Evolutionary conservation across 2,113 vertebrate genomes (phyloP).

Genomic region (Kryptolebias marmoratus): DNA sequence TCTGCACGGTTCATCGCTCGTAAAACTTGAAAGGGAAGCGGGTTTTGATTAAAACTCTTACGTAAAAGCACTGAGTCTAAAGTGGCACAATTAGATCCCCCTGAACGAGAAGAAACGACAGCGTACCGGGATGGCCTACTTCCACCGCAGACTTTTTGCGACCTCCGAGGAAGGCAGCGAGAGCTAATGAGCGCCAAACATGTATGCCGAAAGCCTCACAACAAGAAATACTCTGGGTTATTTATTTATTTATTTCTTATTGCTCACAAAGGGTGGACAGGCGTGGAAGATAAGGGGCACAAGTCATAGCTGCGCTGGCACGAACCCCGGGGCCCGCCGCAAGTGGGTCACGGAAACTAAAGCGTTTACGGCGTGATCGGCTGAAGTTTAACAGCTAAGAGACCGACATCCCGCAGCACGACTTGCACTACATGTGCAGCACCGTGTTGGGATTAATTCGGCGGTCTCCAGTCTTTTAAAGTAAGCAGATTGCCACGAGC

Average conservation of each 20-base stretch:
- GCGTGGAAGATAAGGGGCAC: background rate
- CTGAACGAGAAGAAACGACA: conserved; percentile 37
- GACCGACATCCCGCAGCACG: background rate
- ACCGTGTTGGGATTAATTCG: background rate
- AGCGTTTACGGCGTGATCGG: conserved; percentile 4
- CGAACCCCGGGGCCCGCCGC: background rate
- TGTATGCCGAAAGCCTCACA: conserved; percentile 26
- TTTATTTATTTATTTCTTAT: background rate
- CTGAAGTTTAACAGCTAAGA: background rate
- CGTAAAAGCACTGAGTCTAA: background rate
- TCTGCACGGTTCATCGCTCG: background rate
- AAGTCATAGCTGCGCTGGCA: background rate
- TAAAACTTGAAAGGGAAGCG: background rate
- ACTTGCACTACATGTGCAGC: background rate
- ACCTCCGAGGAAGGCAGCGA: conserved; percentile 26
- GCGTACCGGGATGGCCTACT: conserved; percentile 47
- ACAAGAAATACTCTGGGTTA: conserved; percentile 20
- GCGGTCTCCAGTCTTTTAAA: conserved; percentile 1
- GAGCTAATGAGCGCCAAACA: conserved; percentile 34
- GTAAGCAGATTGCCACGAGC: conserved; percentile 2
- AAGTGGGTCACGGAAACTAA: conserved; percentile 45
- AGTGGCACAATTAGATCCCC: conserved; percentile 36
- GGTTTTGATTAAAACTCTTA: conserved; percentile 13
- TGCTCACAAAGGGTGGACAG: conserved; percentile 4
- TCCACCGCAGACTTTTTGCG: conserved; percentile 30